Conservation (phyloP, 2,888 invertebrate species). For the Oconnorella tubifera region DNA sequence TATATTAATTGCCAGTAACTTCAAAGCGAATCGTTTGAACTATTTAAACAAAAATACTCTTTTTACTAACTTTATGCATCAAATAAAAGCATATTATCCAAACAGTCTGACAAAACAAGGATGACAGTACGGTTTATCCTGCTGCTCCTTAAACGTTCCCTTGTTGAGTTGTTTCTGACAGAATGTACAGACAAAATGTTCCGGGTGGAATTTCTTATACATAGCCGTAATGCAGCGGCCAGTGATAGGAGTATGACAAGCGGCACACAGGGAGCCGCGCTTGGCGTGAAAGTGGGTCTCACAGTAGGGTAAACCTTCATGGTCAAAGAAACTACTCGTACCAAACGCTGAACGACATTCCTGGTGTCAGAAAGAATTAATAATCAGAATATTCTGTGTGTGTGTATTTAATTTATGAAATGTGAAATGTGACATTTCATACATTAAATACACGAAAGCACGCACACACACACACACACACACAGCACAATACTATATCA, state of each 20-base stretch:
- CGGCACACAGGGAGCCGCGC: conserved; percentile 92
- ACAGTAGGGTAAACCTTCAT: conserved; percentile 95
- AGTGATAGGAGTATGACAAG: conserved; percentile 89
- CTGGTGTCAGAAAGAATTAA: conserved; percentile 63
- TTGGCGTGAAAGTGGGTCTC: conserved; percentile 98
- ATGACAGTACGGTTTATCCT: conserved; percentile 98
- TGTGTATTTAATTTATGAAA: background rate
- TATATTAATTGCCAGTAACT: too few relatives aligned
- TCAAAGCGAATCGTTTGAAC: too few relatives aligned
- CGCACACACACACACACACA: too few relatives aligned
- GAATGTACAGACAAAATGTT: conserved; percentile 99
- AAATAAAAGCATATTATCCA: conserved; percentile 69
- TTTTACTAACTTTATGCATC: too few relatives aligned
- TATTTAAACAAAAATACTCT: too few relatives aligned
- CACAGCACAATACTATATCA: too few relatives aligned
- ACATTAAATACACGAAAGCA: background rate
- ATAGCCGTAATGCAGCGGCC: conserved; percentile 83
- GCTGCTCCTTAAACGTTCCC: conserved; percentile 98
- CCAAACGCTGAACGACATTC: conserved; percentile 95
- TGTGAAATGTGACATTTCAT: background rate
- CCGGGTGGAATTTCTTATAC: conserved; percentile 98
- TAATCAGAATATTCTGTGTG: background rate
- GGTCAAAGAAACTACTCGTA: conserved; percentile 96
- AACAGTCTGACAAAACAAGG: conserved; percentile 95
- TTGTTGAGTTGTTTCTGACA: conserved; percentile 96